Evolutionary conservation across 2,797 vertebrate genomes (phyloP).

Genomic region (Propithecus deckenii): DNA sequence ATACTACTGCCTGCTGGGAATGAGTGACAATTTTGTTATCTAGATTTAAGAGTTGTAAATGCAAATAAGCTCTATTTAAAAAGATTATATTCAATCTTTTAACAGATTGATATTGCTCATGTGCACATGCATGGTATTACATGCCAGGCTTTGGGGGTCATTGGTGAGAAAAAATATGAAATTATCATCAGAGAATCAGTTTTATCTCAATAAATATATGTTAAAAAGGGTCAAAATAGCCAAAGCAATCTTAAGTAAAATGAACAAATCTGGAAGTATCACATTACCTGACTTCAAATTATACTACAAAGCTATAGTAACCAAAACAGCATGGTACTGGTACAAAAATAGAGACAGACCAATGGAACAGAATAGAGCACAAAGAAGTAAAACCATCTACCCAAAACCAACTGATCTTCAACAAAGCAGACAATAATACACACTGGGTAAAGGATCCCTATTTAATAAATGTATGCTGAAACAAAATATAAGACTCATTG

Average conservation of each 20-base stretch:
- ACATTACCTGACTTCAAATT: neutral
- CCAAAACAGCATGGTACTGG: neutral
- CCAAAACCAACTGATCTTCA: too few relatives aligned
- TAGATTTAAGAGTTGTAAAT: neutral
- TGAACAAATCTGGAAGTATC: neutral
- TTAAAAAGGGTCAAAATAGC: neutral
- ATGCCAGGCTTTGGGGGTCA: neutral
- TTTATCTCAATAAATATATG: neutral
- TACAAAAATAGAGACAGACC: too few relatives aligned
- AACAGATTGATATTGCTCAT: neutral
- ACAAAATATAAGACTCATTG: neutral
- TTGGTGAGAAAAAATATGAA: neutral
- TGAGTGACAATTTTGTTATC: neutral
- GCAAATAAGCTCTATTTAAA: neutral
- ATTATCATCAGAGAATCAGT: neutral
- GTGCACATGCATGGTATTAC: accelerated
- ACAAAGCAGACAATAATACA: too few relatives aligned
- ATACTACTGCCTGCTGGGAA: neutral
- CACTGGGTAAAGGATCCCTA: too few relatives aligned
- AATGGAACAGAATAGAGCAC: too few relatives aligned
- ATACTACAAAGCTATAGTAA: neutral
- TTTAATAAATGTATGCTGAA: neutral
- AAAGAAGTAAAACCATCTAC: too few relatives aligned
- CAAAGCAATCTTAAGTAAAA: neutral
- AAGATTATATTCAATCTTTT: neutral